A percentile compares a stretch with the other conserved stretches of the same genome.
These are phyloP conservation scores for Agelas oroides DNA, from an alignment of 37 sponge, comb jelly and placozoan genomes.

Conservation along the genomic window DNA sequence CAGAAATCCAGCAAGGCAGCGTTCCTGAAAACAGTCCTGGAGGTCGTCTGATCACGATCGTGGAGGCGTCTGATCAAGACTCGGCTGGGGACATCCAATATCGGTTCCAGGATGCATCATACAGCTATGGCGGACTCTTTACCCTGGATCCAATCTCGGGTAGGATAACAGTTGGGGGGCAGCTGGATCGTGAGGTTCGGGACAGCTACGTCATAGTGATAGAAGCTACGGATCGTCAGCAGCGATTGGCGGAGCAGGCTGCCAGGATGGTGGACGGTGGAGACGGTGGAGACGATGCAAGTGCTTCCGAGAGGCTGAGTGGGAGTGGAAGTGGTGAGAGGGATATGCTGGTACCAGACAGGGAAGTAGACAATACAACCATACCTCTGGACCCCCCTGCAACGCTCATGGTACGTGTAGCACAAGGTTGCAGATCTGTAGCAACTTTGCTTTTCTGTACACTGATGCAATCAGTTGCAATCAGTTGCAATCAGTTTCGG, in stretches of 20 bases:
- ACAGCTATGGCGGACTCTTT: slow-evolving; percentile 37
- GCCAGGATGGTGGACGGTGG: neutral
- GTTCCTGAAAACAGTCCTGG: slow-evolving; percentile 44
- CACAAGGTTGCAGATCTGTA: neutral
- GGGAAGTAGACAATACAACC: neutral
- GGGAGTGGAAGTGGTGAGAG: slow-evolving; percentile 23
- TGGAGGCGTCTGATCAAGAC: slow-evolving; percentile 55
- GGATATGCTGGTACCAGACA: slow-evolving; percentile 13
- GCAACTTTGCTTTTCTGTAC: neutral
- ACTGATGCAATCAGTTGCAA: too few species aligned
- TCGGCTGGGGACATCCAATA: slow-evolving; percentile 32
- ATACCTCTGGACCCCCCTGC: neutral
- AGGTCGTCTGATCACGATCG: slow-evolving; percentile 7
- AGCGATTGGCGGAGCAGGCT: slow-evolving; percentile 30
- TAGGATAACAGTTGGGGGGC: slow-evolving; percentile 32
- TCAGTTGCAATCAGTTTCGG: too few species aligned
- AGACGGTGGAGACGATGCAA: slow-evolving; percentile 1
- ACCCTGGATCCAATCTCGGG: slow-evolving; percentile 51
- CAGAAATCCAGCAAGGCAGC: neutral
- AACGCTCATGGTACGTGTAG: slow-evolving; percentile 18
- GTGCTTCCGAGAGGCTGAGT: too few species aligned
- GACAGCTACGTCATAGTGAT: slow-evolving; percentile 32
- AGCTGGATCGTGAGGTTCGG: slow-evolving; percentile 48
- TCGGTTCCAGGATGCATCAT: slow-evolving; percentile 11
- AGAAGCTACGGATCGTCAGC: slow-evolving; percentile 52